These are phyloP conservation scores for Gastracanthus pulcherrimus DNA, from an alignment of 2,888 invertebrate species.

Conservation along the genomic window DNA sequence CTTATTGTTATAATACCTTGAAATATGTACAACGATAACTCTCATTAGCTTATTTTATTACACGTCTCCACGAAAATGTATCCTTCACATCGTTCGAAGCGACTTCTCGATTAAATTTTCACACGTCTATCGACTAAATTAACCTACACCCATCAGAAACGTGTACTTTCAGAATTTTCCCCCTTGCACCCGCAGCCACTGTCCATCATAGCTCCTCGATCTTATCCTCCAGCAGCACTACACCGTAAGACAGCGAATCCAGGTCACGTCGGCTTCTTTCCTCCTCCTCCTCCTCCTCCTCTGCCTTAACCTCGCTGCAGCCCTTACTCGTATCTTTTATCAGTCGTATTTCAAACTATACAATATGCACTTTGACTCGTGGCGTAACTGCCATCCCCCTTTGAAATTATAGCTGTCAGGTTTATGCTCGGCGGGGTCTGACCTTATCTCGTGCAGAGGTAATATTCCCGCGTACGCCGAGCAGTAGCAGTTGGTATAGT, in stretches of 20 bases:
- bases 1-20: too few relatives aligned
- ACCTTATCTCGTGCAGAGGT: slow-evolving; percentile 39
- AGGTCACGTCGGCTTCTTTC: slow-evolving; percentile 16
- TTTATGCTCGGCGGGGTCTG: slow-evolving; percentile 14
- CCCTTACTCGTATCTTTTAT: slow-evolving; percentile 35
- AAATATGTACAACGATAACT: too few relatives aligned
- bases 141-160: too few relatives aligned
- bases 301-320: too few relatives aligned
- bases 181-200: not conserved
- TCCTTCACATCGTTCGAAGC: too few relatives aligned
- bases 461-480: slow-evolving; percentile 12
- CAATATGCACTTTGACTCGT: slow-evolving; percentile 54
- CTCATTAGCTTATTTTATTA: too few relatives aligned
- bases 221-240: not conserved
- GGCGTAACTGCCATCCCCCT: slow-evolving; percentile 32
- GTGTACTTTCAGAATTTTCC: too few relatives aligned
- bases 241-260: slow-evolving; percentile 15
- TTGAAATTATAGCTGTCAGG: slow-evolving; percentile 49
- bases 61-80: too few relatives aligned
- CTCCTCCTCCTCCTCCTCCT: too few relatives aligned
- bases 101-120: too few relatives aligned
- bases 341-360: slow-evolving; percentile 53
- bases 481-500: too few relatives aligned
- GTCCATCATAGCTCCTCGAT: slow-evolving; percentile 14
- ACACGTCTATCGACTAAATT: too few relatives aligned